phyloP scores from a whole-genome alignment of 2,113 vertebrate genomes.

The Alces alces region DNA sequence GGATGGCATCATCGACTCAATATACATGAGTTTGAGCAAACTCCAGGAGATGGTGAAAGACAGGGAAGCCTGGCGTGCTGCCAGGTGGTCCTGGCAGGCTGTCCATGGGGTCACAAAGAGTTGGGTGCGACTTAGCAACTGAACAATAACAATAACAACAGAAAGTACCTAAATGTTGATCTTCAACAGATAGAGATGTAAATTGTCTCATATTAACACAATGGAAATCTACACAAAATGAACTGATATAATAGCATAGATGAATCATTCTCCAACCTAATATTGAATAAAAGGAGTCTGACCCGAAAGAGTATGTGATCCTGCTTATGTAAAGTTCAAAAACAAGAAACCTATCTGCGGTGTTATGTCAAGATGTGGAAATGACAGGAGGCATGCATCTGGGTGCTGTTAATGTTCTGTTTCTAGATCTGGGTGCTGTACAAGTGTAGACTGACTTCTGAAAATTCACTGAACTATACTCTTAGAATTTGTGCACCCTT shows the following conservation, averaged over 20 bases:
- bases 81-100: too few species aligned
- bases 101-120: background rate
- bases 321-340: background rate
- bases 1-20: background rate
- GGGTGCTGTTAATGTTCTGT: background rate
- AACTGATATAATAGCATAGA: background rate
- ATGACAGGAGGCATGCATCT: background rate
- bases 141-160: background rate
- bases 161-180: background rate
- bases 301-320: background rate
- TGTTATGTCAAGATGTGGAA: background rate
- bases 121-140: rapidly evolving
- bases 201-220: background rate
- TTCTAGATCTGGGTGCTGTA: background rate
- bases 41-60: background rate
- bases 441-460: background rate
- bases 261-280: background rate
- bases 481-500: background rate
- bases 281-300: background rate
- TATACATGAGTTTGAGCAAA: background rate
- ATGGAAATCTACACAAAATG: background rate
- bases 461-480: background rate
- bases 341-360: background rate
- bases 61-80: background rate
- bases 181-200: background rate